These are phyloP conservation scores for Antheraea yamamai DNA, from an alignment of 2,888 invertebrate genomes.

Conservation along the genomic window DNA sequence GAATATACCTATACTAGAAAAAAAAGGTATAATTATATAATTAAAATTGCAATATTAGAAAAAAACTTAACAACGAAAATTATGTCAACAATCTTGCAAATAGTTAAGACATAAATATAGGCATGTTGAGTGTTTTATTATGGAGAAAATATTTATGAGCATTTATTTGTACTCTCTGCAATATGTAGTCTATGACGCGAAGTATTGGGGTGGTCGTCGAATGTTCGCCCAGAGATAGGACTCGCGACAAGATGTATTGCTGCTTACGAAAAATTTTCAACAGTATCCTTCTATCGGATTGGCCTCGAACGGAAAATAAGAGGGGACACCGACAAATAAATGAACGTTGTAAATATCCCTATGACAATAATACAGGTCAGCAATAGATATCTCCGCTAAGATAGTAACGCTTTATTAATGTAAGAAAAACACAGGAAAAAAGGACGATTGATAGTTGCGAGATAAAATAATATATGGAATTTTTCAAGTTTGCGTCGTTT, in stretches of 20 bases:
- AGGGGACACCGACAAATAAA: slow-evolving; percentile 79
- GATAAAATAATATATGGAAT: slow-evolving; percentile 64
- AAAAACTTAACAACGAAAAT: neutral
- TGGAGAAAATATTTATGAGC: neutral
- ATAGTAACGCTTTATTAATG: slow-evolving; percentile 78
- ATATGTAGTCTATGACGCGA: slow-evolving; percentile 47
- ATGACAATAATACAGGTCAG: slow-evolving; percentile 83
- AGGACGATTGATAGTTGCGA: slow-evolving; percentile 62
- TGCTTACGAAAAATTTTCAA: slow-evolving; percentile 83
- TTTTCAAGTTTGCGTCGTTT: slow-evolving; percentile 48
- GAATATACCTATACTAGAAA: no score
- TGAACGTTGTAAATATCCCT: slow-evolving; percentile 79
- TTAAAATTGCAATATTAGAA: neutral
- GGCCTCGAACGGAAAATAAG: slow-evolving; percentile 82
- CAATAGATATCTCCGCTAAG: slow-evolving; percentile 76
- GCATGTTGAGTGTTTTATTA: neutral
- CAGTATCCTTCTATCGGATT: slow-evolving; percentile 78
- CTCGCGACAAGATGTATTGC: slow-evolving; percentile 80
- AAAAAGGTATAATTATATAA: neutral
- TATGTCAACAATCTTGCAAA: neutral
- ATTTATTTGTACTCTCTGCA: slow-evolving; percentile 17
- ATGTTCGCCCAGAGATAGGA: slow-evolving; percentile 81
- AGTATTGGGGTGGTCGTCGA: slow-evolving; percentile 76
- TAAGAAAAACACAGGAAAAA: slow-evolving; percentile 77
- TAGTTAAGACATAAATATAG: neutral